These are phyloP conservation scores for Formicarius rufipectus DNA, from an alignment of 2,113 vertebrate species.

Conservation along the genomic window DNA sequence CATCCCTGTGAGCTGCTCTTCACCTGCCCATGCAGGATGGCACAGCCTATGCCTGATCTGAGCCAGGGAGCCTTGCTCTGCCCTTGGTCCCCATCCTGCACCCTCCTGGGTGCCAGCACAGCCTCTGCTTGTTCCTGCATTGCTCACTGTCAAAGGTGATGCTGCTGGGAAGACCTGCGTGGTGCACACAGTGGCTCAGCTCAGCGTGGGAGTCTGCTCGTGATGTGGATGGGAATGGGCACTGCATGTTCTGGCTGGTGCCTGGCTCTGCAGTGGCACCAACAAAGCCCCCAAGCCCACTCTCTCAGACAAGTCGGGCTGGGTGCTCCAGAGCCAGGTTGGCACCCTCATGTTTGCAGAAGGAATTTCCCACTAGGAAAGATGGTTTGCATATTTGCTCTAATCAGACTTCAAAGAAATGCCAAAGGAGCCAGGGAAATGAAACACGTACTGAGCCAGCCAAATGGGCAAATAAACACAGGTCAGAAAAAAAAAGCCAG, in stretches of 20 bases:
- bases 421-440: constrained; percentile 23
- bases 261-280: neutral
- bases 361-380: constrained; percentile 20
- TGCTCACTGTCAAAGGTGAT: neutral
- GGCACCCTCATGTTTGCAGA: neutral
- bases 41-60: neutral
- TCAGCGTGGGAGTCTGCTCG: accelerated
- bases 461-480: neutral
- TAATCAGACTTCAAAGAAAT: constrained; percentile 56
- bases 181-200: neutral
- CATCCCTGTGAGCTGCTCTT: neutral
- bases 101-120: neutral
- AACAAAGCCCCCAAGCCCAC: accelerated
- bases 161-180: neutral
- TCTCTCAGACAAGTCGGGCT: neutral
- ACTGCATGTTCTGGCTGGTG: neutral
- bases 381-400: neutral
- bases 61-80: neutral
- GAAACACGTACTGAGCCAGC: neutral
- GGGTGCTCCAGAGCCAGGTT: neutral
- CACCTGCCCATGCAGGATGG: neutral
- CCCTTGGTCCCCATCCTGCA: neutral
- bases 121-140: neutral
- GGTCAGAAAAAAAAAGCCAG: neutral
- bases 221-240: neutral